phyloP scores from a whole-genome alignment of 1,140 invertebrate species.

The Drosophila simulans region DNA sequence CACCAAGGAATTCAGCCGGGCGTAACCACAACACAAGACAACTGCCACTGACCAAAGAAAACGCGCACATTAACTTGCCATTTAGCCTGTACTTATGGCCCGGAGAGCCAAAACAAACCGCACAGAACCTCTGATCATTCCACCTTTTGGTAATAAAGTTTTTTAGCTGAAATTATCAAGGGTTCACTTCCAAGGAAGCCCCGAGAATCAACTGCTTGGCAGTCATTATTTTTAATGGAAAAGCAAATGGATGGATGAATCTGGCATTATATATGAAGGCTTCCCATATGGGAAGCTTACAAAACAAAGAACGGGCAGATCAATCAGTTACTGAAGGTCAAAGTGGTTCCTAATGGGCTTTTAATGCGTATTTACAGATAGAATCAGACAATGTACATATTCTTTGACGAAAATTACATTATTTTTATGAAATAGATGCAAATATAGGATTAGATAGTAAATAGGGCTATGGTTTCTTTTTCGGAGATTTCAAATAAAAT shows the following conservation, averaged over 20 bases:
- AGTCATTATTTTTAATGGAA: conserved; percentile 35
- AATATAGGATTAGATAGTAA: too few species aligned
- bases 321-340: conserved; percentile 28
- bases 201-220: conserved; percentile 19
- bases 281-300: conserved; percentile 9
- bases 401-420: too few species aligned
- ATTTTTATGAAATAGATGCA: too few species aligned
- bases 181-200: conserved; percentile 44
- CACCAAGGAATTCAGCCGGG: conserved; percentile 50
- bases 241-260: conserved; percentile 18
- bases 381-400: too few species aligned
- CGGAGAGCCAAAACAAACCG: conserved; percentile 29
- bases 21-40: conserved; percentile 65
- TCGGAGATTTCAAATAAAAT: neutral
- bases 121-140: conserved; percentile 20
- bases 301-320: conserved; percentile 17
- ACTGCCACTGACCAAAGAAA: conserved; percentile 41
- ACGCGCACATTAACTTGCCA: conserved; percentile 65
- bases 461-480: too few species aligned
- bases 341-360: neutral
- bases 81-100: conserved; percentile 54
- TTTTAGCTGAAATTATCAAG: conserved; percentile 24
- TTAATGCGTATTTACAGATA: neutral
- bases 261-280: conserved; percentile 1
- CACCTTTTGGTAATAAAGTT: conserved; percentile 35